Percentiles rank a stretch among this genome's conserved stretches.
phyloP scores from a whole-genome alignment of 2,888 invertebrate genomes.

The Schizotus pectinicornis region DNA sequence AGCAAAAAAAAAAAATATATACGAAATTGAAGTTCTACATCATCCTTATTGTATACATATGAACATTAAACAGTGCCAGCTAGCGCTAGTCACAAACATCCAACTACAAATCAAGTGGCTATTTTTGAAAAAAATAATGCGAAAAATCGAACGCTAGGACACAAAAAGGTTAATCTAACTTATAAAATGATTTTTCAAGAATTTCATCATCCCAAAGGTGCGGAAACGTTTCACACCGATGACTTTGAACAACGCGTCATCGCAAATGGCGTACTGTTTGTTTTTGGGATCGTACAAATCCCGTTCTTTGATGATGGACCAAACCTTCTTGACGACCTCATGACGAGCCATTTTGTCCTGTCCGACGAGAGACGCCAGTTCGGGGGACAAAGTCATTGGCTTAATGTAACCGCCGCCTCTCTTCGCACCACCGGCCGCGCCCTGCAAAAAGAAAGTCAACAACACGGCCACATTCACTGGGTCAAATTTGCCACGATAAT shows the following conservation, averaged over 20 bases:
- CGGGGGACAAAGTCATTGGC: slow-evolving; percentile 83
- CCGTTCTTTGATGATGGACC: slow-evolving; percentile 88
- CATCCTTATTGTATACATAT: slow-evolving; percentile 10
- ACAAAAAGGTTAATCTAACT: slow-evolving; percentile 57
- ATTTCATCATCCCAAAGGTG: slow-evolving; percentile 97
- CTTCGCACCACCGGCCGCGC: slow-evolving; percentile 53
- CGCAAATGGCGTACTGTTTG: slow-evolving; percentile 93
- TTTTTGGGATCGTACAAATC: slow-evolving; percentile 92
- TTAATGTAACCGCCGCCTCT: slow-evolving; percentile 82
- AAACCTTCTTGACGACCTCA: slow-evolving; percentile 88
- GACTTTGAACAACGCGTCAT: slow-evolving; percentile 86
- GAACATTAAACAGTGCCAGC: slow-evolving; percentile 25
- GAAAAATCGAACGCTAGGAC: slow-evolving; percentile 21
- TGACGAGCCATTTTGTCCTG: slow-evolving; percentile 84
- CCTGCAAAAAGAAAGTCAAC: slow-evolving; percentile 29
- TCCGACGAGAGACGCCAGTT: slow-evolving; percentile 84
- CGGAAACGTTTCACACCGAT: slow-evolving; percentile 92
- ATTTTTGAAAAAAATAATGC: slow-evolving; percentile 24
- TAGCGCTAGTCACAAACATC: slow-evolving; percentile 27
- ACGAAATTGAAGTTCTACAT: slow-evolving; percentile 1
- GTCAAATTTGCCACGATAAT: too few species aligned
- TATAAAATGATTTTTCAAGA: slow-evolving; percentile 88
- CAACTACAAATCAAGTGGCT: slow-evolving; percentile 22
- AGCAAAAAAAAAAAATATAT: slow-evolving; percentile 7
- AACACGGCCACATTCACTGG: too few species aligned